Evolutionary conservation across 2,797 vertebrate species (phyloP).

Genomic region (Pangasius krempfi): DNA sequence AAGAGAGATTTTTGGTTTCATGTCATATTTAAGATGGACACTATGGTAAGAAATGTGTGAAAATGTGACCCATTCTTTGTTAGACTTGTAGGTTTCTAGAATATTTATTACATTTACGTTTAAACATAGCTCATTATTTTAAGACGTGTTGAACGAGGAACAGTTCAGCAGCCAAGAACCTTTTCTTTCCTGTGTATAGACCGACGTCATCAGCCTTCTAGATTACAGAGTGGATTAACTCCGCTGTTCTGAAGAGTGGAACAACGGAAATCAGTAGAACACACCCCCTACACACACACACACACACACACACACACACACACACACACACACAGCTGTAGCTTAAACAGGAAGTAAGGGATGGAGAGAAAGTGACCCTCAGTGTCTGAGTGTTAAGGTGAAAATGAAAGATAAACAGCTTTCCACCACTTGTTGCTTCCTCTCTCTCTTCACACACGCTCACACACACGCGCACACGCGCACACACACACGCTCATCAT

Average conservation of each 20-base stretch:
- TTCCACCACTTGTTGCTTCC: constrained; percentile 6
- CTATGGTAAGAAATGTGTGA: neutral
- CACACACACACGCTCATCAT: neutral
- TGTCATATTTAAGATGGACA: neutral
- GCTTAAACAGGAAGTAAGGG: neutral
- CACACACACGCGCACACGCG: neutral
- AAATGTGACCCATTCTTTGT: neutral
- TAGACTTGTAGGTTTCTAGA: neutral
- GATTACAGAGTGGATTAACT: constrained; percentile 4
- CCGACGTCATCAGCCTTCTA: neutral
- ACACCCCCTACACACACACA: neutral
- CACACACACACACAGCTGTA: constrained; percentile 31
- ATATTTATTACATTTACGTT: neutral
- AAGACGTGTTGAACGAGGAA: neutral
- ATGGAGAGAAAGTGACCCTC: neutral
- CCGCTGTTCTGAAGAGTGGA: neutral
- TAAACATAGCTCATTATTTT: neutral
- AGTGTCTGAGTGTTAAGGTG: constrained; percentile 23
- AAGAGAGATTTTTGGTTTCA: neutral
- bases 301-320: constrained; percentile 29
- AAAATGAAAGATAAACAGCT: constrained; percentile 38
- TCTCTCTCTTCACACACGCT: neutral
- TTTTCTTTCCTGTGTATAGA: neutral
- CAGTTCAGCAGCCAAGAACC: neutral
- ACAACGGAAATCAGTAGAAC: neutral